Percentiles rank a stretch among this genome's conserved stretches.
These are phyloP conservation scores for Calosoma granatense DNA, from an alignment of 1,140 invertebrate species.

Conservation along the genomic window DNA sequence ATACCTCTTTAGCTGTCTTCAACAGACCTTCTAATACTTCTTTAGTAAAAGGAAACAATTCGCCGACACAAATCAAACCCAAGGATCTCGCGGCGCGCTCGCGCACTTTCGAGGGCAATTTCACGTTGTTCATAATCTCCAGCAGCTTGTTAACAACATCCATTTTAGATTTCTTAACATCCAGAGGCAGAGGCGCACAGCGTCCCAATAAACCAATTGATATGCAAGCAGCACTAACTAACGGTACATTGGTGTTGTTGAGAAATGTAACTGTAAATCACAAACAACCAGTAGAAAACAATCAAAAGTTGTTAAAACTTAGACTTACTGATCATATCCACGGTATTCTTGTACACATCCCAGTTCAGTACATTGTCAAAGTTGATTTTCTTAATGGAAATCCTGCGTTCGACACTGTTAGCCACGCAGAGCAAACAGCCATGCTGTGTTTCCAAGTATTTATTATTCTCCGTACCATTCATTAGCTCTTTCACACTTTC, in stretches of 20 bases:
- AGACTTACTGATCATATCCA: slow-evolving; percentile 39
- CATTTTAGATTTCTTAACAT: slow-evolving; percentile 41
- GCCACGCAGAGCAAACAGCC: slow-evolving; percentile 58
- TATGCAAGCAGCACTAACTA: slow-evolving; percentile 51
- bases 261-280: slow-evolving; percentile 46
- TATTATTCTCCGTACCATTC: slow-evolving; percentile 38
- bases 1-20: slow-evolving; percentile 59
- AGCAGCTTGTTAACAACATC: slow-evolving; percentile 47
- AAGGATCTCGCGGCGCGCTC: slow-evolving; percentile 61
- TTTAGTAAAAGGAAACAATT: slow-evolving; percentile 56
- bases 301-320: not conserved
- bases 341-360: slow-evolving; percentile 42
- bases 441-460: slow-evolving; percentile 60
- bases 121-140: slow-evolving; percentile 49
- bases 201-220: slow-evolving; percentile 60
- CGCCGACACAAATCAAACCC: slow-evolving; percentile 67
- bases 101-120: slow-evolving; percentile 53
- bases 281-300: slow-evolving; percentile 10
- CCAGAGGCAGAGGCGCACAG: slow-evolving; percentile 50
- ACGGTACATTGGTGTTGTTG: slow-evolving; percentile 41
- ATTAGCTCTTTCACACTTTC: slow-evolving; percentile 44
- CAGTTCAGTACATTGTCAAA: slow-evolving; percentile 33
- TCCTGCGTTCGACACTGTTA: slow-evolving; percentile 53
- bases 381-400: slow-evolving; percentile 37
- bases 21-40: slow-evolving; percentile 62